These are phyloP conservation scores for Hippopotamus amphibius DNA, from an alignment of 2,113 vertebrate species.

Conservation along the genomic window DNA sequence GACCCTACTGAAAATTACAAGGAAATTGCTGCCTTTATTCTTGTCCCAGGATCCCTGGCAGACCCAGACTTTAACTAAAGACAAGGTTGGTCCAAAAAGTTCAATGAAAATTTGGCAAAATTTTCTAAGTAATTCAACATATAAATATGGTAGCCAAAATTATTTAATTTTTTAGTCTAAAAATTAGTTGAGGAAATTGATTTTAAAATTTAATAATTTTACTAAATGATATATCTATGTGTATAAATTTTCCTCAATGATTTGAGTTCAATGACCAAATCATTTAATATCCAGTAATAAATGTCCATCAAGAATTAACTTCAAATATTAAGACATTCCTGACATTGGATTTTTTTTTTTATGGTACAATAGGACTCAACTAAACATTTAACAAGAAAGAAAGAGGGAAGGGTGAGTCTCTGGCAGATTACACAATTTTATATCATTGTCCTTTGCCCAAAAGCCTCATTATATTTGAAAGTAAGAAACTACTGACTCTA, in stretches of 20 bases:
- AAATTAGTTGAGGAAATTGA: not conserved
- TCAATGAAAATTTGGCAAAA: not conserved
- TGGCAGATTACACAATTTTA: not conserved
- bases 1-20: not conserved
- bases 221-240: not conserved
- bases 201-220: not conserved
- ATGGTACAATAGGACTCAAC: not conserved
- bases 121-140: not conserved
- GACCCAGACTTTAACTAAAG: not conserved
- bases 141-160: not conserved
- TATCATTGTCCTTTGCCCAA: not conserved
- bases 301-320: not conserved
- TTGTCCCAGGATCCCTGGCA: fast-evolving
- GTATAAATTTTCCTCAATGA: not conserved
- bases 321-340: not conserved
- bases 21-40: not conserved
- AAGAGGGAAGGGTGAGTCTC: not conserved
- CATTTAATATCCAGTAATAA: no score
- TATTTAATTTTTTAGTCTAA: not conserved
- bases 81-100: not conserved
- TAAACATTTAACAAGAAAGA: not conserved
- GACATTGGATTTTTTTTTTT: not conserved
- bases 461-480: not conserved
- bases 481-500: not conserved
- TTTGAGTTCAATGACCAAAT: not conserved